Evolutionary conservation across 2,888 invertebrate genomes (phyloP).

Genomic region (Electrophaes corylata): DNA sequence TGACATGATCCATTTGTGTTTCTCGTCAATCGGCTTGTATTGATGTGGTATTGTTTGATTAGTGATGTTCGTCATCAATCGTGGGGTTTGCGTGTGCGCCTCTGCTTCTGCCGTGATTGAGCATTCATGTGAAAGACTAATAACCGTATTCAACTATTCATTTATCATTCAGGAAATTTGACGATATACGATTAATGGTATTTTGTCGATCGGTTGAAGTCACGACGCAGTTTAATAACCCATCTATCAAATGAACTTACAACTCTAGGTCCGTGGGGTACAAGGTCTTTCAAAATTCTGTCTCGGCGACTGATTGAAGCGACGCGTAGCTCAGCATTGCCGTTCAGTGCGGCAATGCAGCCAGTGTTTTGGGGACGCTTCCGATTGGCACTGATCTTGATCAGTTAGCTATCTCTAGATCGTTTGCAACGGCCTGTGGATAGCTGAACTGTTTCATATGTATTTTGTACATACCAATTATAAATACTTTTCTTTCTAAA

Average conservation of each 20-base stretch:
- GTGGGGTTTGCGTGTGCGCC: constrained; percentile 12
- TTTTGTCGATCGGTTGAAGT: background rate
- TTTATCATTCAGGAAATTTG: background rate
- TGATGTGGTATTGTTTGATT: constrained; percentile 24
- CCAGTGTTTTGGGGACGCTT: too few relatives aligned
- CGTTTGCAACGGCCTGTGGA: too few relatives aligned
- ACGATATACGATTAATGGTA: background rate
- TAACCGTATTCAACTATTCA: background rate
- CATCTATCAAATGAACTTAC: background rate
- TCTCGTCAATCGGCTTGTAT: constrained; percentile 22
- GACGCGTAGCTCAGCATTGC: too few relatives aligned
- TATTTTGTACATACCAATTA: too few relatives aligned
- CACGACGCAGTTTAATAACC: background rate
- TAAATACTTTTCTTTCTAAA: too few relatives aligned
- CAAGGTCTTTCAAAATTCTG: too few relatives aligned
- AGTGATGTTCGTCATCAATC: constrained; percentile 18
- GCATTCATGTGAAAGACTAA: constrained; percentile 5
- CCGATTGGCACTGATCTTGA: too few relatives aligned
- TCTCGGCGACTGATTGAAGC: too few relatives aligned
- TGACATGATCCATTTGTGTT: constrained; percentile 14
- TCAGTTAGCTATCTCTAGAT: too few relatives aligned
- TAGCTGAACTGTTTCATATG: too few relatives aligned
- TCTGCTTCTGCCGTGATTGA: constrained; percentile 7
- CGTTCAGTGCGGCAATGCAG: too few relatives aligned
- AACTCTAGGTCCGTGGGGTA: too few relatives aligned